Conservation (phyloP, 2,797 vertebrate species). For the Menidia menidia region DNA sequence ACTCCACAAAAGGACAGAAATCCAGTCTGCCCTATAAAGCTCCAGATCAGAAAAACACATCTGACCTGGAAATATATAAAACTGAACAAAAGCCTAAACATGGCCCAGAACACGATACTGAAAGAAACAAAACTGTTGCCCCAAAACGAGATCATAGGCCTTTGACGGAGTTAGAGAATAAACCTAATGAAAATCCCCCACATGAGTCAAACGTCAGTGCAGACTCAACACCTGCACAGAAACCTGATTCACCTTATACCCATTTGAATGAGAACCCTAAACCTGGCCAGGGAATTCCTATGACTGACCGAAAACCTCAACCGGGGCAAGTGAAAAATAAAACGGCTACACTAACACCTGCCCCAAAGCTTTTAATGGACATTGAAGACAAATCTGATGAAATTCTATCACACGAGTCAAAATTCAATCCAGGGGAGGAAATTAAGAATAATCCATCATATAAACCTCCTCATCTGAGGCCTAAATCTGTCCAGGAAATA, state of each 20-base stretch:
- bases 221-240: constrained; percentile 29
- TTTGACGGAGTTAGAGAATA: neutral
- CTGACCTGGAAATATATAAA: constrained; percentile 7
- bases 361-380: constrained; percentile 18
- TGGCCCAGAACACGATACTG: neutral
- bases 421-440: neutral
- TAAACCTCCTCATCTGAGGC: constrained; percentile 13
- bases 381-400: neutral
- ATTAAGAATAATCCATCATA: neutral
- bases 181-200: neutral
- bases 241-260: neutral
- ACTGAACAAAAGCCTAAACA: constrained; percentile 23
- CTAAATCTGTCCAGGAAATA: constrained; percentile 13
- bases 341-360: constrained; percentile 10
- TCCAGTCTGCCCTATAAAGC: neutral
- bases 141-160: constrained; percentile 22
- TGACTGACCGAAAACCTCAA: constrained; percentile 26
- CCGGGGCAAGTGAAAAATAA: neutral
- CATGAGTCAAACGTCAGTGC: neutral
- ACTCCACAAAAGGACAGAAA: constrained; percentile 4
- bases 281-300: constrained; percentile 3
- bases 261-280: constrained; percentile 17
- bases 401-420: neutral
- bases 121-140: neutral
- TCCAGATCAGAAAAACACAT: constrained; percentile 22